A percentile compares a stretch with the other conserved stretches of the same genome.
phyloP scores from a whole-genome alignment of 2,113 vertebrate species.

The Bagarius yarrelli region DNA sequence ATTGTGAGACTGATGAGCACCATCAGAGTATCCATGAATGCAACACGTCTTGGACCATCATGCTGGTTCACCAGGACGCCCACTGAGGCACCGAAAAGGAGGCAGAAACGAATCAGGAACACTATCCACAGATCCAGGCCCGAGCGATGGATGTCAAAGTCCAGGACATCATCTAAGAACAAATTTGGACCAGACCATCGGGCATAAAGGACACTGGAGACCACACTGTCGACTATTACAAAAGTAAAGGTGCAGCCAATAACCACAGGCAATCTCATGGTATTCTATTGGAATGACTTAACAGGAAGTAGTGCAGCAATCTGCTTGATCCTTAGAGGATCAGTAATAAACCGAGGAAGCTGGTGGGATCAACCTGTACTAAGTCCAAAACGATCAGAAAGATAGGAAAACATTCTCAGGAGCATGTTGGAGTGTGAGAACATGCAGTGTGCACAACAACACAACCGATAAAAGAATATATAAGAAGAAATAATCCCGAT shows the following conservation, averaged over 20 bases:
- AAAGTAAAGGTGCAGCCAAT: slow-evolving; percentile 71
- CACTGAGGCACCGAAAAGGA: slow-evolving; percentile 81
- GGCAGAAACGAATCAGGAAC: slow-evolving; percentile 76
- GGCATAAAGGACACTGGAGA: slow-evolving; percentile 81
- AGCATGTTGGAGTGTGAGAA: background rate
- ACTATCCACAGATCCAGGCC: slow-evolving; percentile 85
- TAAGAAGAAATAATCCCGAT: background rate
- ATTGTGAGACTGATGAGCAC: slow-evolving; percentile 74
- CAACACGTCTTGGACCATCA: slow-evolving; percentile 77
- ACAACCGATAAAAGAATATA: background rate
- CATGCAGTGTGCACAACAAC: background rate
- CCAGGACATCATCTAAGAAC: slow-evolving; percentile 73
- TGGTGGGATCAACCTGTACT: background rate
- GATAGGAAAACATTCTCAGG: background rate
- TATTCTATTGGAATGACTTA: background rate
- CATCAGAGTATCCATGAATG: slow-evolving; percentile 63
- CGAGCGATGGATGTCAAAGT: slow-evolving; percentile 81
- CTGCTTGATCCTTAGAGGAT: background rate
- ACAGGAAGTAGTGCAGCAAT: background rate
- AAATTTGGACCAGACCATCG: slow-evolving; percentile 65
- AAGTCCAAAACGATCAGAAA: background rate
- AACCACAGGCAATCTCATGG: slow-evolving; percentile 68
- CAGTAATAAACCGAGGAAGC: background rate
- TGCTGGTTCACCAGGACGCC: slow-evolving; percentile 80
- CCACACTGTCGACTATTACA: slow-evolving; percentile 70